A percentile compares a stretch with the other conserved stretches of the same genome.
Evolutionary conservation across 2,888 invertebrate genomes (phyloP).

Genomic region (Pyrochroa serraticornis): DNA sequence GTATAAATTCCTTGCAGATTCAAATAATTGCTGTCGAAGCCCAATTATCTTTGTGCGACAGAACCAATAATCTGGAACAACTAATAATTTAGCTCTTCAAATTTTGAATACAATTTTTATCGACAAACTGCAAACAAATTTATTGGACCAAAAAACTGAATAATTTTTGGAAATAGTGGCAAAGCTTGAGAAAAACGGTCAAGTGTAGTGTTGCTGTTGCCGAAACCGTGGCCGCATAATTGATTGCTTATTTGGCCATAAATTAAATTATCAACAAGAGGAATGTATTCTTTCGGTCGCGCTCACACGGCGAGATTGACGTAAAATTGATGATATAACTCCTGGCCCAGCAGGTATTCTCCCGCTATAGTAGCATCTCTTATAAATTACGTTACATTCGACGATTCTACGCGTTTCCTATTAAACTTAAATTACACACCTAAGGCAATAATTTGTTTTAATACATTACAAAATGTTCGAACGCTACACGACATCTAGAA

Average conservation of each 20-base stretch:
- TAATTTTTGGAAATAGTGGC: no score
- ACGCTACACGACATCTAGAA: conserved; percentile 10
- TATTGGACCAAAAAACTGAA: no score
- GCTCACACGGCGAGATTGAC: conserved; percentile 22
- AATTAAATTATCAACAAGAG: conserved; percentile 11
- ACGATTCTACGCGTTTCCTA: conserved; percentile 20
- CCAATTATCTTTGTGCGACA: no score
- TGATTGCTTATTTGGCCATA: conserved; percentile 10
- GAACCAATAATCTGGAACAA: no score
- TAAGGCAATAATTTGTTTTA: conserved; percentile 25
- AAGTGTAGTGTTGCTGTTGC: no score
- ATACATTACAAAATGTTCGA: conserved; percentile 15
- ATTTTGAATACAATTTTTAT: no score
- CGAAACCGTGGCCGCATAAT: conserved; percentile 2
- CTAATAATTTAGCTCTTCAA: no score
- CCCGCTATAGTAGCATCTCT: conserved; percentile 21
- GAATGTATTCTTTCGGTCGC: conserved; percentile 1
- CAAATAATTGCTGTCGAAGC: no score
- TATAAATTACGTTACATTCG: conserved; percentile 23
- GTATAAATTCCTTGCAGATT: no score
- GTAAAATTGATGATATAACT: conserved; percentile 28
- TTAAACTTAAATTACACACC: conserved; percentile 27
- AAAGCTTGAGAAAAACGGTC: no score
- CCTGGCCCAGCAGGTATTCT: conserved; percentile 25
- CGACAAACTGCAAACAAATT: no score